Percentiles rank a stretch among this genome's conserved stretches.
Conservation (phyloP, 2,797 vertebrate genomes). For the Megaceryle alcyon region DNA sequence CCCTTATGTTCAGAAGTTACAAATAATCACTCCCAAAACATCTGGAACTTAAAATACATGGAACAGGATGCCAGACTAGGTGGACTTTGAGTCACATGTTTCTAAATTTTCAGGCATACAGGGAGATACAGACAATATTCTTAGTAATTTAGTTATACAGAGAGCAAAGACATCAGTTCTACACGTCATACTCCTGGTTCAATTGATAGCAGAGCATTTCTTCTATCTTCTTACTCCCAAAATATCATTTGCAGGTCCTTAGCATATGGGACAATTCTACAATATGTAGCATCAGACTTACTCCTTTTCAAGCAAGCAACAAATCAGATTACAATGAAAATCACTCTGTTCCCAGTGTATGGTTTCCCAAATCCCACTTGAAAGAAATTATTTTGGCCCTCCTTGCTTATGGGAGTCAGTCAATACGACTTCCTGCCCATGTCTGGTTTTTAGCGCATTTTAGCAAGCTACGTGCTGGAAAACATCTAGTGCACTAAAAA, state of each 20-base stretch:
- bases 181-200: neutral
- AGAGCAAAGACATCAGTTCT: neutral
- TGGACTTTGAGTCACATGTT: neutral
- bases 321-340: neutral
- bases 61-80: conserved; percentile 2
- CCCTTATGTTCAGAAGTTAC: neutral
- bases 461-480: neutral
- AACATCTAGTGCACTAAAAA: neutral
- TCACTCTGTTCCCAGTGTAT: neutral
- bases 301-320: neutral
- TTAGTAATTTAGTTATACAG: neutral
- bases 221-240: neutral
- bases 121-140: neutral
- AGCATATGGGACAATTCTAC: neutral
- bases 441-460: neutral
- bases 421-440: neutral
- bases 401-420: neutral
- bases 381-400: conserved; percentile 1
- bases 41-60: neutral
- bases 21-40: neutral
- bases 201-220: neutral
- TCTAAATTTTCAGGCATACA: neutral
- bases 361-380: neutral
- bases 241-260: neutral
- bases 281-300: neutral